Conservation (phyloP, 2,797 vertebrate genomes). For the Parotocinclus haroldoi region DNA sequence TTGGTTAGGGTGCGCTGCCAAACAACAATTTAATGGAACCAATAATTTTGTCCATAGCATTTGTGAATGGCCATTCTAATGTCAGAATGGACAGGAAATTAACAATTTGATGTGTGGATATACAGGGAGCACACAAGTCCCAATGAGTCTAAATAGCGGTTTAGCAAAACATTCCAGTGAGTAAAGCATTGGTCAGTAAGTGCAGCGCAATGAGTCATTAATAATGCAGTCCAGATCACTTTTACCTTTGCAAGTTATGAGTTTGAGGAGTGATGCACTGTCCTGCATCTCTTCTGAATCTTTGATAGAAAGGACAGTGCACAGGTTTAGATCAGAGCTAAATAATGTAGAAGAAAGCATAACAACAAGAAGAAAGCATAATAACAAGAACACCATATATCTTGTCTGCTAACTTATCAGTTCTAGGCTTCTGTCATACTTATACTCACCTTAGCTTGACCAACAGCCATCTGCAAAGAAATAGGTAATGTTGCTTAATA, state of each 20-base stretch:
- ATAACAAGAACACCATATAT: conserved; percentile 56
- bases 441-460: no score
- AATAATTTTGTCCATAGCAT: no score
- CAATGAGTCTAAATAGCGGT: conserved; percentile 60
- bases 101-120: neutral
- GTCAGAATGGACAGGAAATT: no score
- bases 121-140: conserved; percentile 51
- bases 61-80: no score
- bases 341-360: no score
- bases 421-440: neutral
- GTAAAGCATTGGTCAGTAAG: conserved; percentile 65
- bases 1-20: no score
- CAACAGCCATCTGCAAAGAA: no score
- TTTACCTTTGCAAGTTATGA: conserved; percentile 67
- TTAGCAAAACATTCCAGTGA: conserved; percentile 65
- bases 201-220: conserved; percentile 71
- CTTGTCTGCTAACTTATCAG: conserved; percentile 23
- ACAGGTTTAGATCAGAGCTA: no score
- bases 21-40: no score
- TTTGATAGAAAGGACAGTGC: no score
- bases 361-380: conserved; percentile 37
- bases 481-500: no score
- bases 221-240: conserved; percentile 79
- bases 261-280: conserved; percentile 56
- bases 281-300: conserved; percentile 8